Conservation (phyloP, 2,888 invertebrate species). For the Pristionchus maxplancki region DNA sequence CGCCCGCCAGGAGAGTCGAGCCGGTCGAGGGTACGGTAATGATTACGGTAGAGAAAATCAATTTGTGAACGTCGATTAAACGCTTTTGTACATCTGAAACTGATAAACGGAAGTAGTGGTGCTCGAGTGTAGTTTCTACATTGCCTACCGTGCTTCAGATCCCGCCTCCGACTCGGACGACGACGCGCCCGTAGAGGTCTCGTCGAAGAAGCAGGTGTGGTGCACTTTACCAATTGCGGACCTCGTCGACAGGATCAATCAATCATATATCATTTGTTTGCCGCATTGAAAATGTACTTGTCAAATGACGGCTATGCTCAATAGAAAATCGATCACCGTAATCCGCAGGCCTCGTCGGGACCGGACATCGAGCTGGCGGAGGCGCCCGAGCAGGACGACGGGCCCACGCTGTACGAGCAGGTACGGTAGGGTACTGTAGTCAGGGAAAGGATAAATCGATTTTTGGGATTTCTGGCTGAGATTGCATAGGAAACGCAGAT, state of each 20-base stretch:
- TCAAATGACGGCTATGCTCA: too few species aligned
- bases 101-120: too few species aligned
- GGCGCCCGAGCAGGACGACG: constrained; percentile 24
- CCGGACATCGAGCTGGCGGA: constrained; percentile 38
- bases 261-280: too few species aligned
- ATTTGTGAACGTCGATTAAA: too few species aligned
- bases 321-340: not conserved
- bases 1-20: not conserved
- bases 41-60: too few species aligned
- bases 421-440: constrained; percentile 10
- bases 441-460: not conserved
- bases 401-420: constrained; percentile 38
- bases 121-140: not conserved
- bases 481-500: not conserved
- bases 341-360: not conserved
- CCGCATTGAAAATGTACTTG: too few species aligned
- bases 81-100: too few species aligned
- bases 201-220: constrained; percentile 37
- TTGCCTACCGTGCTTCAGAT: not conserved
- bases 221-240: not conserved
- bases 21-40: not conserved
- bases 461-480: not conserved
- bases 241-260: too few species aligned
- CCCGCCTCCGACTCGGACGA: constrained; percentile 43
- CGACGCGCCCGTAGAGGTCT: constrained; percentile 39